Evolutionary conservation across 2,797 vertebrate species (phyloP).

Genomic region (Sebastes matsubarae): DNA sequence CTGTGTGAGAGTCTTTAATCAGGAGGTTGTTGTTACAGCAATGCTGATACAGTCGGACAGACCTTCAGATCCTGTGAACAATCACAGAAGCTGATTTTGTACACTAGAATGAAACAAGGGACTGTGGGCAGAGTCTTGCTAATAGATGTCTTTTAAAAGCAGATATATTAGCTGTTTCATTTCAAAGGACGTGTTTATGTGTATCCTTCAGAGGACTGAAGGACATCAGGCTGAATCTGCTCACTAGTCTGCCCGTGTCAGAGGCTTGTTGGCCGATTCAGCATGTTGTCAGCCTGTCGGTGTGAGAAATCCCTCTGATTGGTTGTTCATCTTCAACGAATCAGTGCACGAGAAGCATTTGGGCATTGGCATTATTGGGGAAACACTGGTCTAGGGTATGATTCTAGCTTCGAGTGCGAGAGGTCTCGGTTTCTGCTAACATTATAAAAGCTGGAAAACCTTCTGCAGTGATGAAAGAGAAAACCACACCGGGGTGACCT

Average conservation of each 20-base stretch:
- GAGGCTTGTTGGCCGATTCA: too few species aligned
- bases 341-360: too few species aligned
- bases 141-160: neutral
- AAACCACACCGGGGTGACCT: too few species aligned
- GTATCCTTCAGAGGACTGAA: too few species aligned
- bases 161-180: too few species aligned
- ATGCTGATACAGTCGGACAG: neutral
- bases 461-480: neutral
- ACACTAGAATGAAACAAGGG: neutral
- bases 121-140: neutral
- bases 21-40: neutral
- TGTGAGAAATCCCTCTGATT: too few species aligned
- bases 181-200: neutral
- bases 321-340: too few species aligned
- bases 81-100: neutral
- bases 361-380: too few species aligned
- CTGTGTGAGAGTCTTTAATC: neutral
- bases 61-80: neutral
- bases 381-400: too few species aligned
- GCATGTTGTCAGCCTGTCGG: too few species aligned
- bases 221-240: too few species aligned
- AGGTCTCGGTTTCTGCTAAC: slow-evolving; percentile 56
- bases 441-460: neutral
- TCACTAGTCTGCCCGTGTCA: too few species aligned
- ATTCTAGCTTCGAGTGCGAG: slow-evolving; percentile 47